Evolutionary conservation across 2,113 vertebrate genomes (phyloP).

Genomic region (Cebidichthys violaceus): DNA sequence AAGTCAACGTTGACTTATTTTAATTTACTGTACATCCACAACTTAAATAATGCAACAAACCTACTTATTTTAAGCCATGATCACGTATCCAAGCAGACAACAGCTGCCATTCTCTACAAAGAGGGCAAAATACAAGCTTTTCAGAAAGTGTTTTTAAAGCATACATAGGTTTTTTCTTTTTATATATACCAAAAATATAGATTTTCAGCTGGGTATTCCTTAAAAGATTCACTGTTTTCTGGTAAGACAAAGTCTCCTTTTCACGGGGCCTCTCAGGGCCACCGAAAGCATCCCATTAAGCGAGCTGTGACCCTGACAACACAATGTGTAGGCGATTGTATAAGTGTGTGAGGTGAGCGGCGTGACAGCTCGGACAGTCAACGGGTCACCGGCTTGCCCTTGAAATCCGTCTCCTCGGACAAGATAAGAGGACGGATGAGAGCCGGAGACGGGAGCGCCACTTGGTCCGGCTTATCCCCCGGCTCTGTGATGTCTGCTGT

Average conservation of each 20-base stretch:
- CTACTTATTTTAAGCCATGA: too few species aligned
- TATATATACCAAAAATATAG: constrained; percentile 1
- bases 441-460: constrained; percentile 32
- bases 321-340: constrained; percentile 23
- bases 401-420: constrained; percentile 39
- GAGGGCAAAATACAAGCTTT: not conserved
- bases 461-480: constrained; percentile 28
- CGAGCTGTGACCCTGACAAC: constrained; percentile 11
- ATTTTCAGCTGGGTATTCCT: not conserved
- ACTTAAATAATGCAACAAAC: not conserved
- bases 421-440: constrained; percentile 34
- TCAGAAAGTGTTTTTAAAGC: not conserved
- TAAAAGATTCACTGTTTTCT: not conserved
- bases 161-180: not conserved
- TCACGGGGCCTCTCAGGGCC: constrained; percentile 7
- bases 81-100: not conserved
- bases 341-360: not conserved
- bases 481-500: constrained; percentile 35
- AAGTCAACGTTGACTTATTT: too few species aligned
- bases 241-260: constrained; percentile 12
- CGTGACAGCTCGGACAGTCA: constrained; percentile 36
- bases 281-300: constrained; percentile 18
- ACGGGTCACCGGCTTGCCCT: constrained; percentile 38
- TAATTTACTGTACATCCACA: not conserved
- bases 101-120: not conserved